These are phyloP conservation scores for Caenorhabditis uteleia DNA, from an alignment of 2,888 invertebrate genomes.

Conservation along the genomic window DNA sequence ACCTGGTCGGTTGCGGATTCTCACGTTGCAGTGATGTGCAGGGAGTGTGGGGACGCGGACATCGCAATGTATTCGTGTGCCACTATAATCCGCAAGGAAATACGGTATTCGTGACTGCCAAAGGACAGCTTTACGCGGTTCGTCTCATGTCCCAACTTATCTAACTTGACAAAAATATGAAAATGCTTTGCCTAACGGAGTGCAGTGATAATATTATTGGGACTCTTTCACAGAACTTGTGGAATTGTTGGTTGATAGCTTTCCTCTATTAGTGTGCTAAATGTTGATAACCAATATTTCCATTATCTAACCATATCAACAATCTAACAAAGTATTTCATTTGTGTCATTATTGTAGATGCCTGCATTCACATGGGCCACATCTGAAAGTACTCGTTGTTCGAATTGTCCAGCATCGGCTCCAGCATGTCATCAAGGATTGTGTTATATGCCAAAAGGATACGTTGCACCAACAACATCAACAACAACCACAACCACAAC, in stretches of 20 bases:
- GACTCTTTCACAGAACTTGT: neutral
- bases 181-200: slow-evolving; percentile 30
- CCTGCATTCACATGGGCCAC: slow-evolving; percentile 69
- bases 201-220: slow-evolving; percentile 24
- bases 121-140: slow-evolving; percentile 67
- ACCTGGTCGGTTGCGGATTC: slow-evolving; percentile 85
- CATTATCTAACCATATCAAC: neutral
- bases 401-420: slow-evolving; percentile 64
- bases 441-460: slow-evolving; percentile 63
- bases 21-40: slow-evolving; percentile 81
- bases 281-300: too few relatives aligned
- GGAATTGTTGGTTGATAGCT: slow-evolving; percentile 1
- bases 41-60: slow-evolving; percentile 72
- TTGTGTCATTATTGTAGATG: slow-evolving; percentile 51
- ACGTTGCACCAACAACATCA: slow-evolving; percentile 9
- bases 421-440: slow-evolving; percentile 67
- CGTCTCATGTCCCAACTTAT: slow-evolving; percentile 41
- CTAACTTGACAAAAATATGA: slow-evolving; percentile 5
- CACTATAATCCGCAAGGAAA: slow-evolving; percentile 70
- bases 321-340: neutral
- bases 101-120: slow-evolving; percentile 64
- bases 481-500: slow-evolving; percentile 21
- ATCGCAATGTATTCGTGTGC: slow-evolving; percentile 68
- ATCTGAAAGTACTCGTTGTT: slow-evolving; percentile 54
- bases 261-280: slow-evolving; percentile 7